These are phyloP conservation scores for Gymnoscopelus braueri DNA, from an alignment of 2,797 vertebrate genomes.

Conservation along the genomic window DNA sequence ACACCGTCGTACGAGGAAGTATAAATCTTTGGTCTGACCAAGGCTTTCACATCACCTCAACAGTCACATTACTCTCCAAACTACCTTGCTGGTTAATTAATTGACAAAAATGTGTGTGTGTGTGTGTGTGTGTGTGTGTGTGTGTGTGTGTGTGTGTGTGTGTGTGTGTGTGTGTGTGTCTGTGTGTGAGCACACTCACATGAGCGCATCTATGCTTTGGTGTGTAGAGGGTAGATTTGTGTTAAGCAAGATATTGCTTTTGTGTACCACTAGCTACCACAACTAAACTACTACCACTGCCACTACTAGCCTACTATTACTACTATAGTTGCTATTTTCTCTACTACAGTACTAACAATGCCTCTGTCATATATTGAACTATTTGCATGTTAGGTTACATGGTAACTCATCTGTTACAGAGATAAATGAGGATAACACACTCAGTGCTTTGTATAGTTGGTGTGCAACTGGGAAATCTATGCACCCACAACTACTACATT, in stretches of 20 bases:
- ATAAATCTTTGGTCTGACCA: too few relatives aligned
- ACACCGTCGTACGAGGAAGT: background rate
- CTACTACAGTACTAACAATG: background rate
- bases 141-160: background rate
- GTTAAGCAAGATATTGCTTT: background rate
- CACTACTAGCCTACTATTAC: constrained; percentile 1
- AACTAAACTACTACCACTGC: background rate
- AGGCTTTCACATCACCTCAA: too few relatives aligned
- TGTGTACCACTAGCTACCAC: background rate
- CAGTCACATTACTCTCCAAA: too few relatives aligned
- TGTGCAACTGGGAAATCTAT: too few relatives aligned
- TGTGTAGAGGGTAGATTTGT: background rate
- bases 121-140: too few relatives aligned
- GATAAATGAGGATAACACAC: too few relatives aligned
- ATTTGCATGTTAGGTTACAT: too few relatives aligned
- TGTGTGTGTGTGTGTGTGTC: constrained; percentile 9
- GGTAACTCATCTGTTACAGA: too few relatives aligned
- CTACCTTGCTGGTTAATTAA: too few relatives aligned
- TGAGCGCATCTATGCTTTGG: background rate
- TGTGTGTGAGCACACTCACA: background rate
- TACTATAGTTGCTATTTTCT: background rate
- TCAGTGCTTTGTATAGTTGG: too few relatives aligned
- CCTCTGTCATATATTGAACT: too few relatives aligned
- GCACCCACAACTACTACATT: too few relatives aligned
- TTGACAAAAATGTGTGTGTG: background rate